These are phyloP conservation scores for Drosophila kokeensis DNA, from an alignment of 2,888 invertebrate genomes.

Conservation along the genomic window DNA sequence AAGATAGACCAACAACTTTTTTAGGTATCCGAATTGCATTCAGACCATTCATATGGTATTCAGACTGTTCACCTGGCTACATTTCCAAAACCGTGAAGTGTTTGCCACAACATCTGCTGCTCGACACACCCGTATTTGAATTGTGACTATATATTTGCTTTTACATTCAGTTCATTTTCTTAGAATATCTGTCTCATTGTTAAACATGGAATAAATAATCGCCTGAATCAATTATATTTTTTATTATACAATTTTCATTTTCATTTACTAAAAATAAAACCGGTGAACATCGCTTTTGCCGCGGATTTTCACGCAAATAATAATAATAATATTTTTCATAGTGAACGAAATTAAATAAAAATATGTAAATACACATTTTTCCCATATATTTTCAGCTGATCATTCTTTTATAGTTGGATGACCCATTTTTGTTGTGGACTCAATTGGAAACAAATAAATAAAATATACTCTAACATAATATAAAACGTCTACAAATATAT, in stretches of 20 bases:
- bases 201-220: background rate
- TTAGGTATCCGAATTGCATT: background rate
- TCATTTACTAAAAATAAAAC: background rate
- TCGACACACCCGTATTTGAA: background rate
- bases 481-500: background rate
- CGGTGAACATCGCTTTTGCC: too few species aligned
- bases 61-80: slow-evolving; percentile 19
- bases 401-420: background rate
- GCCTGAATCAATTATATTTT: background rate
- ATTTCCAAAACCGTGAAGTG: slow-evolving; percentile 31
- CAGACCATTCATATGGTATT: slow-evolving; percentile 17
- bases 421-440: background rate
- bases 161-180: background rate
- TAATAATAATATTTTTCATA: background rate
- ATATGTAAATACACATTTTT: background rate
- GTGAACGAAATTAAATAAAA: background rate
- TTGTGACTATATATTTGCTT: background rate
- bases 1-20: background rate
- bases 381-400: background rate
- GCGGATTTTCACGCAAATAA: too few species aligned
- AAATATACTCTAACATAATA: background rate
- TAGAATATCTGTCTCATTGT: background rate
- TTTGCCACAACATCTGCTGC: slow-evolving; percentile 20
- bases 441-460: background rate
- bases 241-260: background rate